A percentile compares a stretch with the other conserved stretches of the same genome.
phyloP scores from a whole-genome alignment of 2,797 vertebrate genomes.

The Mormyrops boulengeri region DNA sequence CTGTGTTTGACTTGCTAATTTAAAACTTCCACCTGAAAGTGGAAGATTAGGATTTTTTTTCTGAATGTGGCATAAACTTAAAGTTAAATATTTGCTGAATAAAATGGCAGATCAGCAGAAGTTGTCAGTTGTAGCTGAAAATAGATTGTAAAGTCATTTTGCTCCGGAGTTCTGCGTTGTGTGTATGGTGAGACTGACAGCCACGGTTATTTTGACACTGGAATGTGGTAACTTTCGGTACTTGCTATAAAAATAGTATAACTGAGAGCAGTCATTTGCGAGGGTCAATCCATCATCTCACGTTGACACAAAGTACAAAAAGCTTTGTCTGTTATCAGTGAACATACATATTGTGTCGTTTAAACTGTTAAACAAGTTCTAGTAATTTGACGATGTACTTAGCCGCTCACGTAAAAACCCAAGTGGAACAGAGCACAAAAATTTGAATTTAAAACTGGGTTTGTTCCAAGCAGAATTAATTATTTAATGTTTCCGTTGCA shows the following conservation, averaged over 20 bases:
- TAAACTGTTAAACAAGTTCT: background rate
- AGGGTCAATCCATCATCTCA: background rate
- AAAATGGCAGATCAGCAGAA: background rate
- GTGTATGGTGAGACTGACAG: background rate
- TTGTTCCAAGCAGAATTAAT: background rate
- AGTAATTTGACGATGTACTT: background rate
- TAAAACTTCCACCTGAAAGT: background rate
- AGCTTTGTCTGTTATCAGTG: background rate
- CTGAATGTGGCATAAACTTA: background rate
- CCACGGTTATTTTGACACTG: background rate
- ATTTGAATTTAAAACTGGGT: background rate
- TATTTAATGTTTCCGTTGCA: background rate
- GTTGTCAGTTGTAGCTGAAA: background rate
- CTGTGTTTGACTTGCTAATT: background rate
- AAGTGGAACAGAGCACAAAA: background rate
- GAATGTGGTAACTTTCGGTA: background rate
- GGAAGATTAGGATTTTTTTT: background rate
- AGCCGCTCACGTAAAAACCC: background rate
- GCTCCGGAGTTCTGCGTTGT: background rate
- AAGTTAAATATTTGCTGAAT: background rate
- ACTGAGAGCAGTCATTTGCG: background rate
- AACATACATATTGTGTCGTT: background rate
- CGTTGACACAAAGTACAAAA: background rate
- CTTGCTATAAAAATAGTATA: background rate
- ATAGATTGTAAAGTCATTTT: slow-evolving; percentile 5